A percentile compares a stretch with the other conserved stretches of the same genome.
Evolutionary conservation across 2,888 invertebrate genomes (phyloP).

Genomic region (Ochlodes sylvanus): DNA sequence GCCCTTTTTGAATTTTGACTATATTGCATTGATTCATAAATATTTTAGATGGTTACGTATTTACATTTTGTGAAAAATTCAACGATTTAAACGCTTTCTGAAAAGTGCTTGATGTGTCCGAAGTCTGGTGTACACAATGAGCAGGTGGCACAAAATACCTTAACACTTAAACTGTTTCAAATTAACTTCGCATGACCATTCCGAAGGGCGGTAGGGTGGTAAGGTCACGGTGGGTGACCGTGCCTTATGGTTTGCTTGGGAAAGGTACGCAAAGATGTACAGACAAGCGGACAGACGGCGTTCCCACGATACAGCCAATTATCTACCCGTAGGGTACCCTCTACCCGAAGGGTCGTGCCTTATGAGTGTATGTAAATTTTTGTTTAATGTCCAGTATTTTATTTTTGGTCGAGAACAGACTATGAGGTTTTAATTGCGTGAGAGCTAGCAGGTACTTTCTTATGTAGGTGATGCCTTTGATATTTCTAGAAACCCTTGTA

Average conservation of each 20-base stretch:
- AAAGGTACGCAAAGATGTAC: constrained; percentile 50
- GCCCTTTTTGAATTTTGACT: no score
- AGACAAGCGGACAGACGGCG: constrained; percentile 54
- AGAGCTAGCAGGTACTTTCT: no score
- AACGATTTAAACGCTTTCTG: no score
- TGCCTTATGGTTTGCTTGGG: constrained; percentile 62
- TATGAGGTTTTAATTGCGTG: no score
- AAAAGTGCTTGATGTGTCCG: no score
- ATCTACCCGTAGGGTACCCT: constrained; percentile 34
- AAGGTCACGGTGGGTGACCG: constrained; percentile 61
- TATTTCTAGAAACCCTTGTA: no score
- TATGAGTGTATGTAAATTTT: constrained; percentile 19
- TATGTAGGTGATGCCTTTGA: no score
- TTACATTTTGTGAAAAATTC: no score
- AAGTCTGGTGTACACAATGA: not conserved
- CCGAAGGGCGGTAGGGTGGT: constrained; percentile 41
- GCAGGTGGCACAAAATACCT: not conserved
- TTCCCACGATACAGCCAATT: constrained; percentile 72
- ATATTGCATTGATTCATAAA: no score
- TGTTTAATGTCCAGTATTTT: not conserved
- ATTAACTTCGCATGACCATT: constrained; percentile 35
- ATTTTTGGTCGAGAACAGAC: no score
- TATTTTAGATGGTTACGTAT: no score
- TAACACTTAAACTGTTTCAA: constrained; percentile 18
- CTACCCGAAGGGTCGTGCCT: constrained; percentile 10